Base-by-base conservation (phyloP, 64 coral and sea anemone species). In the Porites lutea region DNA sequence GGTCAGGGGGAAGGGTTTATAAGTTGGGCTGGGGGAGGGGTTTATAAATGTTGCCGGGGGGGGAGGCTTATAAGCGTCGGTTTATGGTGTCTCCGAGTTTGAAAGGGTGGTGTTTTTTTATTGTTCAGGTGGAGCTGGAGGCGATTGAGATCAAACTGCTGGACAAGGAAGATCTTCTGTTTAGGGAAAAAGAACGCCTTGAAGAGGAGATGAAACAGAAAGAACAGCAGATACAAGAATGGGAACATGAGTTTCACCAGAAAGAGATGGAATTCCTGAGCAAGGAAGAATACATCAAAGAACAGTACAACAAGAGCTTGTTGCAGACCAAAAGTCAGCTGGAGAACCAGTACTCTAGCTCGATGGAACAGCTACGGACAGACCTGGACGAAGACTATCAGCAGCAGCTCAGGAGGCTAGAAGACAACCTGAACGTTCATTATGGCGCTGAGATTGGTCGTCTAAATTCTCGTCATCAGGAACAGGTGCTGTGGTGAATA, bases 191-290 rank as follows among this genome's bases (percentile, higher is more conserved):
- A 74, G 91, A 99, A 86, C 64, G 52, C 13, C 91, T 99, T 43
- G 94, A 95, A 48, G 83, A 91, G 69, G 94, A 94, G 83, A 93
- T 99, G 91, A 86, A 75, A 54, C 90, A 95, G 10, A 99, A 99
- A 50, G 97, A 99, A 47, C 70, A 55, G 18, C 90, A 96, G 27
- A 54, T 99, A 10, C 94, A 96, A 58, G 91, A 95, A 85, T 99
- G 97, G 97, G 90, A 99, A 83, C 85, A 86, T 48, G 97, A 99
- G 45, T 93, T 99, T 77, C 94, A 96, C n/a, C 54, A 93, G 13
- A 99, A 94, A 64, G 94, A 99, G 55, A 4, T 91, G 64, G 94
- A 94, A 49, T 93, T 93, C 70, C 66, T 81, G 0, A 88, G 88
- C 47, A 89, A 96, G 52, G 90, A 92, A 37, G 90, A 96, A 48